Evolutionary conservation across 2,888 invertebrate genomes (phyloP), one percentile per base, ranked within the genome.

Genomic region (Monoplex corrugatus): DNA sequence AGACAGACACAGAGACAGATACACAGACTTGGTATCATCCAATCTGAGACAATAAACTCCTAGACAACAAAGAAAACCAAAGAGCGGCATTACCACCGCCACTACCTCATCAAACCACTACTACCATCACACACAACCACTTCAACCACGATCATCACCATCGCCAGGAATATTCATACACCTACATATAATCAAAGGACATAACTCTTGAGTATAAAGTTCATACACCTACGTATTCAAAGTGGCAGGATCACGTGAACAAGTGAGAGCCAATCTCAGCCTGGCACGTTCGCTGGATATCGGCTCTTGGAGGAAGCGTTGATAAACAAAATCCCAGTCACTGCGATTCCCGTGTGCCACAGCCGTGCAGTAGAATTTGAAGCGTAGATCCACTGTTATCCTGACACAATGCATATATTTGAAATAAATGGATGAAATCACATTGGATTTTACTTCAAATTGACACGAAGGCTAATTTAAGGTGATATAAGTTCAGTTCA

Each of bases 181-280:
- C n/a, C n/a, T n/a, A n/a, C 57, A 57, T 10, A 13, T 23, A 57
- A 57, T 57, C 57, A 57, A 23, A 13, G 16, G n/a, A n/a, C n/a
- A n/a, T n/a, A n/a, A n/a, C n/a, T n/a, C n/a, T n/a, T n/a, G n/a
- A n/a, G n/a, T n/a, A n/a, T n/a, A n/a, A n/a, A n/a, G n/a, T n/a
- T n/a, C n/a, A n/a, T n/a, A n/a, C 10, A 28, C 82, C 40, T 19
- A 88, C 88, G 72, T 68, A 10, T 83, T 88, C 57, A 88, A 63
- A n/a, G 63, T 88, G n/a, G 35, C 82, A 0, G 68, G 38, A 72
- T 88, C 82, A 50, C 88, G 78, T 50, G 88, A 83, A 38, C 88
- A 88, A 44, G 88, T 63, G 8, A 88, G 83, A 44, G 88, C 88
- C 82, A 80, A 83, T 44, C 78, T 63, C 23, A 88, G 83, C 32